Conservation (phyloP, 2,888 invertebrate genomes). For the Imbricaverruca yamaguchii region DNA sequence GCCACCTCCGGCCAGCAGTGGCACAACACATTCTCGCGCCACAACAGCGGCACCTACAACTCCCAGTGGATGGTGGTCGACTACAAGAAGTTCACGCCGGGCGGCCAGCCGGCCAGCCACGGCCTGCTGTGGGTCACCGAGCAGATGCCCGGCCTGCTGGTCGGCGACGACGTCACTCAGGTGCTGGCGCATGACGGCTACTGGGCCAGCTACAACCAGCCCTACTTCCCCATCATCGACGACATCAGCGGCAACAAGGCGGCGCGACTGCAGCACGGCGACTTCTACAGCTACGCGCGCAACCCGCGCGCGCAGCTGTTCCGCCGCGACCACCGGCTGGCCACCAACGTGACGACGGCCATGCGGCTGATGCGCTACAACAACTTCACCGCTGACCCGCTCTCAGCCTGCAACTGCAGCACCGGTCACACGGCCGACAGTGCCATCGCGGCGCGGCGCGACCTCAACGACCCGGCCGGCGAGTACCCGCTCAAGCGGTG, state of each 20-base stretch:
- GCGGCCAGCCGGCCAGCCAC: constrained; percentile 35
- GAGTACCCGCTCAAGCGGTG: neutral
- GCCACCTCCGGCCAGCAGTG: constrained; percentile 63
- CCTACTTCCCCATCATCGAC: constrained; percentile 19
- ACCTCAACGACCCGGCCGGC: constrained; percentile 17
- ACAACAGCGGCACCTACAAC: constrained; percentile 71
- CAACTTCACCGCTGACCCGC: constrained; percentile 14
- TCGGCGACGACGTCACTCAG: constrained; percentile 57
- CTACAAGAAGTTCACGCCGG: constrained; percentile 45
- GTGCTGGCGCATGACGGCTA: constrained; percentile 28
- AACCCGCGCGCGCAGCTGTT: constrained; percentile 1
- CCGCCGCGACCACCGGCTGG: constrained; percentile 11
- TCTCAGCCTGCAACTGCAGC: constrained; percentile 8
- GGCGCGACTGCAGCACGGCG: neutral
- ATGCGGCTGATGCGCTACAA: constrained; percentile 12
- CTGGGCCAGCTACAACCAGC: constrained; percentile 21
- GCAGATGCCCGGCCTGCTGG: constrained; percentile 44
- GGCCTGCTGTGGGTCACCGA: constrained; percentile 40
- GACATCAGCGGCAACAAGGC: constrained; percentile 9
- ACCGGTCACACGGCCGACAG: constrained; percentile 1
- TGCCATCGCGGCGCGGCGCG: constrained; percentile 7
- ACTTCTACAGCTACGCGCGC: neutral
- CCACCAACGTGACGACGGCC: neutral
- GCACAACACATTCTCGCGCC: constrained; percentile 58
- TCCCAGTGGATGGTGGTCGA: constrained; percentile 81